Evolutionary conservation across 2,888 invertebrate genomes (phyloP), one percentile per base, ranked within the genome.

Genomic region (Trachelus tabidus): DNA sequence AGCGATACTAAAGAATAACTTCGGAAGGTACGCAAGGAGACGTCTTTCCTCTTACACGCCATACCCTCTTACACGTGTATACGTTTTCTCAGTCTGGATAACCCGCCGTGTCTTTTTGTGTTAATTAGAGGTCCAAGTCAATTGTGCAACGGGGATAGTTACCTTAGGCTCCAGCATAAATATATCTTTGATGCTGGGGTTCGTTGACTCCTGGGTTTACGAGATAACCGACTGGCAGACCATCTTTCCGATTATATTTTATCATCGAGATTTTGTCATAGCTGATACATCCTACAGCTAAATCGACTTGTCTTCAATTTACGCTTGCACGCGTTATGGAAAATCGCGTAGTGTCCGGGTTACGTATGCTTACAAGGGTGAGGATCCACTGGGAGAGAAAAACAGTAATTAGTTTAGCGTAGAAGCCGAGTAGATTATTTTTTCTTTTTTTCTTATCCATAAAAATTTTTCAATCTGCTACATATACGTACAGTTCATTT

Each of bases 111-210:
- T 56, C 23, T 69, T 75, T 31, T 12, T 37, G 74, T 34, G 71
- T 78, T 78, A 78, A 78, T 78, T 78, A 78, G 76, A 78, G 56
- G 56, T 76, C 73, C 75, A 76, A 76, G 75, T 78, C 78, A 78
- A 76, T 76, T 76, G 78, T 76, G 76, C 76, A 76, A 76, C 35
- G 73, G 34, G 56, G 31, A 74, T 35, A 68, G 56, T 68, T 31
- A 30, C 37, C 34, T 15, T 34, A 12, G 12, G 33, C 34, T 73
- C 12, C 34, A 4, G 33, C 15, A 40, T 71, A 73, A 34, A 40
- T 31, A 40, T 73, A n/a, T 11, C 15, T 71, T 15, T 30, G 34
- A 73, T 23, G n/a, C 12, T 12, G 69, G 40, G 74, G 75, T 74
- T 75, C 77, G 40, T 77, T 77, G 77, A 77, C 77, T 77, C 35